phyloP scores from a whole-genome alignment of 2,113 vertebrate genomes.

The Todiramphus saurophagus region DNA sequence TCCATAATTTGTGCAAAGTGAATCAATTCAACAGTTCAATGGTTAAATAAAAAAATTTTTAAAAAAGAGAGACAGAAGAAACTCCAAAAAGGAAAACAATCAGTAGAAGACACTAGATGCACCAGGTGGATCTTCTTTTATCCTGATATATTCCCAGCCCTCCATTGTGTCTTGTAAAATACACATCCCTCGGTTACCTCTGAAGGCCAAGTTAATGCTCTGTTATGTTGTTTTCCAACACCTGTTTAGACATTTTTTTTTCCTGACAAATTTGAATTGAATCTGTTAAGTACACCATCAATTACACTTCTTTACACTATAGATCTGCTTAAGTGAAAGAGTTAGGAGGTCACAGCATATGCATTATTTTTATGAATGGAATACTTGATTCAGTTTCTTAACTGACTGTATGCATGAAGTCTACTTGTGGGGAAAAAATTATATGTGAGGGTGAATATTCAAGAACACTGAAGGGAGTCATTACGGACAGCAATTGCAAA shows the following conservation, averaged over 20 bases:
- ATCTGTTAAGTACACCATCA: constrained; percentile 24
- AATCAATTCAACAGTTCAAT: not conserved
- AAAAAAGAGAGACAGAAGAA: not conserved
- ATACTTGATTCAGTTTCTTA: not conserved
- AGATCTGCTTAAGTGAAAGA: constrained; percentile 8
- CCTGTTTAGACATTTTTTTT: not conserved
- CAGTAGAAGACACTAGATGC: not conserved
- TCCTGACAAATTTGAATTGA: not conserved
- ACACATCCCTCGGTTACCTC: not conserved
- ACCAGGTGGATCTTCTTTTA: not conserved
- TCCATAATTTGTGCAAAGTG: not conserved
- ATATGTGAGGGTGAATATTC: not conserved
- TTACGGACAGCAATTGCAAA: not conserved
- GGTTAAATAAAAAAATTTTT: not conserved
- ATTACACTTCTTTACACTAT: constrained; percentile 11
- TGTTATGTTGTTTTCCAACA: not conserved
- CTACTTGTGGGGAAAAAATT: not conserved
- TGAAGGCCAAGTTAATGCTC: not conserved
- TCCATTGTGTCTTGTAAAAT: not conserved
- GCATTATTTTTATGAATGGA: not conserved
- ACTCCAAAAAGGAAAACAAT: not conserved
- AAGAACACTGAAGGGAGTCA: not conserved
- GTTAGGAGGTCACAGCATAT: not conserved
- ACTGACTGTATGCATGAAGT: not conserved
- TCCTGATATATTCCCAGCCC: not conserved